Conservation (phyloP, 2,797 vertebrate genomes). For the Erithacus rubecula region DNA sequence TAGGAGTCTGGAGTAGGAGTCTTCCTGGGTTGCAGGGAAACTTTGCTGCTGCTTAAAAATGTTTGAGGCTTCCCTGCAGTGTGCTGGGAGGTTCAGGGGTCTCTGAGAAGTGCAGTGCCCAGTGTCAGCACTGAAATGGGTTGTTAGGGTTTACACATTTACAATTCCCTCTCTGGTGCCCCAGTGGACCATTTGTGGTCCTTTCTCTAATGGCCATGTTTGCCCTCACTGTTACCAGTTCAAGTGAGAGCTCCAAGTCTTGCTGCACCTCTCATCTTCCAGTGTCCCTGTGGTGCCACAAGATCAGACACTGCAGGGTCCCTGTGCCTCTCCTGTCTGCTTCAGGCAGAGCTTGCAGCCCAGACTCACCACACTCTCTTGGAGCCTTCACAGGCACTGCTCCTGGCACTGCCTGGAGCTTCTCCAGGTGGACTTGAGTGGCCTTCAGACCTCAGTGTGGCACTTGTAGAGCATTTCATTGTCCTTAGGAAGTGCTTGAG, state of each 20-base stretch:
- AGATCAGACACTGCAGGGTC: not conserved
- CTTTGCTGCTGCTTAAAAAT: not conserved
- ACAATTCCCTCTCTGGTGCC: not conserved
- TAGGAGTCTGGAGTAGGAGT: too few relatives aligned
- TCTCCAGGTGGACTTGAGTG: not conserved
- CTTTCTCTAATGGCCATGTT: not conserved
- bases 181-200: not conserved
- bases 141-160: not conserved
- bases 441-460: not conserved
- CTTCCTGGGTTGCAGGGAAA: not conserved
- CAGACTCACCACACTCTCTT: too few relatives aligned
- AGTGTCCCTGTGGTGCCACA: not conserved
- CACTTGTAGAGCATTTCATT: not conserved
- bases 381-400: not conserved
- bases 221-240: not conserved
- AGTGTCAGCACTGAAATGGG: not conserved
- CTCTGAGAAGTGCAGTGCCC: not conserved
- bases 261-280: not conserved
- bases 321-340: not conserved
- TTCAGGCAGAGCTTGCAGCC: not conserved
- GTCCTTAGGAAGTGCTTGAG: not conserved
- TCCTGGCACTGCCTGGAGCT: not conserved
- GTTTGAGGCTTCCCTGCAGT: not conserved
- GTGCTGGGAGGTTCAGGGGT: not conserved
- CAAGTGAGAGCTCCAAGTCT: not conserved